phyloP scores from a whole-genome alignment of 2,113 vertebrate species.

The Nyctereutes procyonoides region DNA sequence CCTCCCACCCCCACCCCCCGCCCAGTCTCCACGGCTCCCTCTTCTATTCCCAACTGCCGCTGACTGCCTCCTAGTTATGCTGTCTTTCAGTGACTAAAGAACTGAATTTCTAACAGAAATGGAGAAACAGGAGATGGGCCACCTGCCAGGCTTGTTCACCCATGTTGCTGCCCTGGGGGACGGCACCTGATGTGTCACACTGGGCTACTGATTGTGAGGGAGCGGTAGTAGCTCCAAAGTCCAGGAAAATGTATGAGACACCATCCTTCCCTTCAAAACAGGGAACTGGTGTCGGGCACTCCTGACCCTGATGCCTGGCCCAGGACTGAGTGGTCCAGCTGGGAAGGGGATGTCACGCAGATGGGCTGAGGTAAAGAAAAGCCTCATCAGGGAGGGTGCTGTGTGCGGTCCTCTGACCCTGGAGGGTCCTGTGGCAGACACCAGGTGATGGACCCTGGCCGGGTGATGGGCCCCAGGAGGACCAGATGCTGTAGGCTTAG shows the following conservation, averaged over 20 bases:
- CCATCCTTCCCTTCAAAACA: neutral
- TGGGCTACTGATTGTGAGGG: neutral
- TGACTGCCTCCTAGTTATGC: neutral
- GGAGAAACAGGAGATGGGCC: neutral
- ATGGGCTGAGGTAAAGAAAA: neutral
- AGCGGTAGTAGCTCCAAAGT: neutral
- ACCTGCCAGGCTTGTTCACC: neutral
- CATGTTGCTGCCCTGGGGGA: neutral
- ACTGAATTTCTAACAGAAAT: neutral
- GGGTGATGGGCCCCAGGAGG: no score
- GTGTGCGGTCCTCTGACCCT: neutral
- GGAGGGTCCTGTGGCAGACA: neutral
- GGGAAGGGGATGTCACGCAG: neutral
- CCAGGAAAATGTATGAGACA: neutral
- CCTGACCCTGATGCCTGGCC: neutral
- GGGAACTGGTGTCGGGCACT: neutral
- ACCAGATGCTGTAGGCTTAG: no score
- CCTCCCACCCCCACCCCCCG: no score
- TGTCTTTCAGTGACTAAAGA: slow-evolving; percentile 5
- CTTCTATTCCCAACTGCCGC: neutral
- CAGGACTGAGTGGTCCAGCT: neutral
- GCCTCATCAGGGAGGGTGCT: neutral
- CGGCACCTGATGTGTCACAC: neutral
- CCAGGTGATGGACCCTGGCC: neutral
- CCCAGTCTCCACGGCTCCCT: neutral